Evolutionary conservation across 2,113 vertebrate genomes (phyloP), one percentile per base, ranked within the genome.

Genomic region (Quiscalus mexicanus): DNA sequence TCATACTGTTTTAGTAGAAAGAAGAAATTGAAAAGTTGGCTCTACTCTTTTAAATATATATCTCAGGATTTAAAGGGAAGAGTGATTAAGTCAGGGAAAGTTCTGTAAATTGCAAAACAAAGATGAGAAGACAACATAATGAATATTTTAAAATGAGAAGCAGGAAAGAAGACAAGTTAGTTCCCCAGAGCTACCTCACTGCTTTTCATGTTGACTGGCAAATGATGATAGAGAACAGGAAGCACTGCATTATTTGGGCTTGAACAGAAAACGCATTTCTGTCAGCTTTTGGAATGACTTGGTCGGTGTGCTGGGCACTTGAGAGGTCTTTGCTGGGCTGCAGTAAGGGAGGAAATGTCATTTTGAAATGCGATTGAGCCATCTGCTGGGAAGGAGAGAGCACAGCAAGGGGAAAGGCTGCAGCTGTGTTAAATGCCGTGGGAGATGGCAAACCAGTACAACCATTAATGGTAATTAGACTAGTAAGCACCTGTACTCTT

Each of bases 321-420:
- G 2, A 33, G 7, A 20, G 42, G 31, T 56, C 42, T 63, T 39
- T 65, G 28, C 87, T 50, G 23, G 39, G 20, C 42, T 37, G 18
- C 37, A 10, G 30, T 11, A 15, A 12, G 3, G 0, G 1, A 49
- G 52, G 33, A 7, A 24, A 41, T 24, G 18, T 49, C 87, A 49
- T 39, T 96, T 69, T 90, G 81, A 82, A 88, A 96, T 90, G 81
- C 76, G 73, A 52, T 52, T 95, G 93, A 93, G 96, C 97, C 97
- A 97, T 84, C 97, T 97, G 84, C 58, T 97, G 97, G 97, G 68
- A 87, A 70, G n/a, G 53, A 58, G 44, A 47, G 64, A 74, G 15
- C 56, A 88, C n/a, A 83, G 91, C 96, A 92, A 75, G 49, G 37
- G 62, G 23, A 21, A 69, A 62, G 56, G 50, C 69, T 59, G 15